A percentile compares a stretch with the other conserved stretches of the same genome.
Evolutionary conservation across 2,113 vertebrate species (phyloP).

Genomic region (Cyanoderma ruficeps): DNA sequence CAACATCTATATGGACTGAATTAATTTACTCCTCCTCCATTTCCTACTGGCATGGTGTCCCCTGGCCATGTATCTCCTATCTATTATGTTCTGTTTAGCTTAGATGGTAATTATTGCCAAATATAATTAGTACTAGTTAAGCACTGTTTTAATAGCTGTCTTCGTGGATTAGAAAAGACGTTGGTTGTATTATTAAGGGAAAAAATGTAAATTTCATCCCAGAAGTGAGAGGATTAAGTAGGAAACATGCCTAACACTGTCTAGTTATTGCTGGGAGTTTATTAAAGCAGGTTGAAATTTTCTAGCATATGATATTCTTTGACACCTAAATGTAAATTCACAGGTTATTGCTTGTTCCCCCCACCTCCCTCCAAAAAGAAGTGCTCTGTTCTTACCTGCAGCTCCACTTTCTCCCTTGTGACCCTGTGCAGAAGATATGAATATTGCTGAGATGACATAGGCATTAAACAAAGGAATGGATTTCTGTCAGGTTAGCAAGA

Average conservation of each 20-base stretch:
- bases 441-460: background rate
- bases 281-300: background rate
- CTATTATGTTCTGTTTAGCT: background rate
- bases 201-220: background rate
- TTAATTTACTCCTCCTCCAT: background rate
- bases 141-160: background rate
- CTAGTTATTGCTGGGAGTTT: background rate
- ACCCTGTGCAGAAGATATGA: background rate
- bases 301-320: background rate
- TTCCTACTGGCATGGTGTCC: background rate
- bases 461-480: constrained; percentile 45
- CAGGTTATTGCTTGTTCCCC: background rate
- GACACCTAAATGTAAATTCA: background rate
- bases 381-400: background rate
- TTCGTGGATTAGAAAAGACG: background rate
- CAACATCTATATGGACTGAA: background rate
- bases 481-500: constrained; percentile 49
- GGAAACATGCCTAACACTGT: background rate
- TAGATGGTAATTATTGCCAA: background rate
- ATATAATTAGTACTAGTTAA: background rate
- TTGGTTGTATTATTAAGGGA: background rate
- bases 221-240: background rate
- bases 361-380: background rate
- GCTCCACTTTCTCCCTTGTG: background rate
- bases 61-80: background rate